A percentile compares a stretch with the other conserved stretches of the same genome.
Conservation (phyloP, 2,113 vertebrate species). For the Megaptera novaeangliae region DNA sequence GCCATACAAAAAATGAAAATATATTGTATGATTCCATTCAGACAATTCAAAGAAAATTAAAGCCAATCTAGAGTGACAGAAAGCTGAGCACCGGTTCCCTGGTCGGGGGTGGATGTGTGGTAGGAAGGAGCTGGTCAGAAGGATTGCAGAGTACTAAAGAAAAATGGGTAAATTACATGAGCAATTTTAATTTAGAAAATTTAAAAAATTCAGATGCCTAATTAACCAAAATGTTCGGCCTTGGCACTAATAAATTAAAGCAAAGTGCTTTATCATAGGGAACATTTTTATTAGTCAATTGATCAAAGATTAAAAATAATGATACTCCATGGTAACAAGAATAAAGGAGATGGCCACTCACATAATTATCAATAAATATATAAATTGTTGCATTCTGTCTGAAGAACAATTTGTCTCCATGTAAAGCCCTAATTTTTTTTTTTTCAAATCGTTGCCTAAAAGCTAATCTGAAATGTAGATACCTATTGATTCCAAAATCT, state of each 20-base stretch:
- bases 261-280: background rate
- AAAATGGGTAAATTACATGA: background rate
- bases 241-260: background rate
- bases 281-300: background rate
- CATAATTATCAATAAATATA: background rate
- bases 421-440: background rate
- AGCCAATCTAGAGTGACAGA: background rate
- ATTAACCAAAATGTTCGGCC: background rate
- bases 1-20: background rate
- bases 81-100: background rate
- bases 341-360: background rate
- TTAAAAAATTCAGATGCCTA: background rate
- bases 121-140: background rate
- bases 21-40: background rate
- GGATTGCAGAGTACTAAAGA: background rate
- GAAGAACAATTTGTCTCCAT: background rate
- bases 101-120: rapidly evolving
- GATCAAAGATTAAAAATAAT: background rate
- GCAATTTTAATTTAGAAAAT: background rate
- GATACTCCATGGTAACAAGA: background rate
- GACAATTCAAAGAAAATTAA: background rate
- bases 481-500: background rate
- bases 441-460: background rate
- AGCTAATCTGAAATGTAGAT: background rate
- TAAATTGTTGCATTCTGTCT: background rate